Conservation (phyloP, 2,113 vertebrate genomes). For the Phyllostomus hastatus region DNA sequence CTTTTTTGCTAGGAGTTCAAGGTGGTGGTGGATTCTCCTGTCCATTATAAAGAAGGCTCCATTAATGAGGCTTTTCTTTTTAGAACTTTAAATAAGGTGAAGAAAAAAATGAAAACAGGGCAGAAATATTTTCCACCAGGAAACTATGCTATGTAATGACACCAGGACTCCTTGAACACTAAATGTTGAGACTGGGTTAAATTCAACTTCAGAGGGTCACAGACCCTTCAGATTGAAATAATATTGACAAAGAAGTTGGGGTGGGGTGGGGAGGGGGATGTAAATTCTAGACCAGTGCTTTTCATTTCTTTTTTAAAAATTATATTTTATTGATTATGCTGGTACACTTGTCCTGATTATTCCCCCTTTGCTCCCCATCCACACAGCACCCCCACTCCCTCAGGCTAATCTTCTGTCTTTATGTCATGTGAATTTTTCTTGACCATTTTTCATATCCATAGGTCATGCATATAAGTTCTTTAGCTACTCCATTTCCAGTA, state of each 20-base stretch:
- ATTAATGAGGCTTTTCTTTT: not conserved
- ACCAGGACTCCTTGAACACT: not conserved
- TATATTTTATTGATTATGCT: no score
- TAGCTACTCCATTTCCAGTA: no score
- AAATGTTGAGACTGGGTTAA: not conserved
- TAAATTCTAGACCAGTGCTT: not conserved
- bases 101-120: not conserved
- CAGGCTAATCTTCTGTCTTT: no score
- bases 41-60: not conserved
- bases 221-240: not conserved
- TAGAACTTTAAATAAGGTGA: conserved; percentile 45
- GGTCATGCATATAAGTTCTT: no score
- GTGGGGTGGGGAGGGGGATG: not conserved
- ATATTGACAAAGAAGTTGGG: not conserved
- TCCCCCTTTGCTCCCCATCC: no score
- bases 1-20: not conserved
- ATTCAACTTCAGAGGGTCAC: not conserved
- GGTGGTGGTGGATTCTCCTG: not conserved
- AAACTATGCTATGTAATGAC: not conserved
- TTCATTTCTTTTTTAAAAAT: no score
- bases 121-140: not conserved
- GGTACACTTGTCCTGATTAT: no score
- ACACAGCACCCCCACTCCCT: no score
- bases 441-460: no score
- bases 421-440: no score